Evolutionary conservation across 2,888 invertebrate species (phyloP).

Genomic region (Ennomos erosarius): DNA sequence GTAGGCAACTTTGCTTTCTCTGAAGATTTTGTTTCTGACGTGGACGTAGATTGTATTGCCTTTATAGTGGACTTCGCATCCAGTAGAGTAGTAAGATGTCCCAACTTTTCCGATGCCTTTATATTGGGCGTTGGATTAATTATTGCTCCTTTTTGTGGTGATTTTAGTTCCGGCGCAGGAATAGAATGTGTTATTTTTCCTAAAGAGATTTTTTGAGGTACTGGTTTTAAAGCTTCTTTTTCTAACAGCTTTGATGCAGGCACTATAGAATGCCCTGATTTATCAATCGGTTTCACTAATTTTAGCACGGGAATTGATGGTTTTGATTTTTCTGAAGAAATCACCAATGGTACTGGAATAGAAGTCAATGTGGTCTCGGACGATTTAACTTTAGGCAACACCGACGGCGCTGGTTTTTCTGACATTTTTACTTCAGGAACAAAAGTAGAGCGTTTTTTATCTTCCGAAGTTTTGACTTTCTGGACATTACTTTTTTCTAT

Average conservation of each 20-base stretch:
- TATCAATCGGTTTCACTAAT: background rate
- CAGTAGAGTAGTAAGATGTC: too few species aligned
- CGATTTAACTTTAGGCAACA: slow-evolving; percentile 1
- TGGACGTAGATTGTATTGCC: background rate
- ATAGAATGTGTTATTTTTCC: background rate
- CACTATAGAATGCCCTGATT: background rate
- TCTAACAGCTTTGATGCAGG: background rate
- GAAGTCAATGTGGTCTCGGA: background rate
- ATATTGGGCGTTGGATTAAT: background rate
- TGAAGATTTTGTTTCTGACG: background rate
- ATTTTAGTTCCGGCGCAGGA: background rate
- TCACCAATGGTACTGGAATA: background rate
- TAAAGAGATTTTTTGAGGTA: background rate
- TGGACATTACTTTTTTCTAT: slow-evolving; percentile 1
- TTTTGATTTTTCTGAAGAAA: background rate
- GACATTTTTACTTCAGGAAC: background rate
- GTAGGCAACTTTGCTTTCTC: slow-evolving; percentile 1
- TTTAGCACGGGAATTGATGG: background rate
- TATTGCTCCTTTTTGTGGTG: background rate
- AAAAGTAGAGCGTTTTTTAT: background rate
- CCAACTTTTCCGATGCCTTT: background rate
- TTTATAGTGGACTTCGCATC: background rate
- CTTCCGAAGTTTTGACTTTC: slow-evolving; percentile 1
- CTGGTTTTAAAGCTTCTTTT: background rate
- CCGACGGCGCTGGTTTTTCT: slow-evolving; percentile 1